These are phyloP conservation scores for Hemibagrus guttatus DNA, from an alignment of 2,797 vertebrate species.

Conservation along the genomic window DNA sequence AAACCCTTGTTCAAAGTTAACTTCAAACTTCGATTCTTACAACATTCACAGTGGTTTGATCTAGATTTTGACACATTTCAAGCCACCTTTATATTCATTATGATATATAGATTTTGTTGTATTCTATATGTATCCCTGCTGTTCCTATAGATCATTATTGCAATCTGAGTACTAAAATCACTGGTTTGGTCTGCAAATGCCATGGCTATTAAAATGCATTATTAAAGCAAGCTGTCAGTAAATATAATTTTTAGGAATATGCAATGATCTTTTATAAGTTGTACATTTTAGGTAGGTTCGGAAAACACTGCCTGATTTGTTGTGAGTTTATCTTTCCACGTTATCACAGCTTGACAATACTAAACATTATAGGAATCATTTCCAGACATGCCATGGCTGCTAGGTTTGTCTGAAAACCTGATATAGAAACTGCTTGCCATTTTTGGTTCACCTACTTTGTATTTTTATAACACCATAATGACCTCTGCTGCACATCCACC, in stretches of 20 bases:
- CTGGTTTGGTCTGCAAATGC: neutral
- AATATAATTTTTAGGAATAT: neutral
- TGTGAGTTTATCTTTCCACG: neutral
- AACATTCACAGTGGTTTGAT: slow-evolving; percentile 19
- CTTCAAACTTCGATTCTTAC: slow-evolving; percentile 44
- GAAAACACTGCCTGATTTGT: neutral
- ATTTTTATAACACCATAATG: neutral
- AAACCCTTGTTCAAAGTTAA: slow-evolving; percentile 45
- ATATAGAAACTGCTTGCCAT: neutral
- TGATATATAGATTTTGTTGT: neutral
- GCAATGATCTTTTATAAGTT: neutral
- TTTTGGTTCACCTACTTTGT: neutral
- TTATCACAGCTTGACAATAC: neutral
- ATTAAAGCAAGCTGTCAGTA: neutral
- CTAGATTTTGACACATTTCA: neutral
- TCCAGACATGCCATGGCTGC: neutral
- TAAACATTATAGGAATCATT: neutral
- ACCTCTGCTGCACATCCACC: neutral
- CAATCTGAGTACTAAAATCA: neutral
- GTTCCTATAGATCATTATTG: neutral
- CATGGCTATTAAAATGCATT: neutral
- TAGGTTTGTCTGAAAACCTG: neutral
- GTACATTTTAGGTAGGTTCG: neutral
- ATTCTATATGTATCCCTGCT: neutral
- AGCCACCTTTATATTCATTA: neutral